Percentiles rank a stretch among this genome's conserved stretches.
These are phyloP conservation scores for Azorinus chamasolen DNA, from an alignment of 2,888 invertebrate genomes.

Conservation along the genomic window DNA sequence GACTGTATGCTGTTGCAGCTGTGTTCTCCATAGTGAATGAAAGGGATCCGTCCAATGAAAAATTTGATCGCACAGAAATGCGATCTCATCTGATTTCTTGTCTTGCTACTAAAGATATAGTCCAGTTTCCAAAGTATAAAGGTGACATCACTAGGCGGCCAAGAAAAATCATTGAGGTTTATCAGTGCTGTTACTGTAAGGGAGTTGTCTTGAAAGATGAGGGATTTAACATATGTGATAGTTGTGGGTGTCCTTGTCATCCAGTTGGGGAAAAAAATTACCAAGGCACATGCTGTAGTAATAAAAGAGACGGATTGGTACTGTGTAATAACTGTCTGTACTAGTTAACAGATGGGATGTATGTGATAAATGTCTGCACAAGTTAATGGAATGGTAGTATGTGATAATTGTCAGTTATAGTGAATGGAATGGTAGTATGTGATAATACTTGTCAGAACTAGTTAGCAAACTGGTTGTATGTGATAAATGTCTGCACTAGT, in stretches of 20 bases:
- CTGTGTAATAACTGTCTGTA: slow-evolving; percentile 23
- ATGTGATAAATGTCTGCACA: no score
- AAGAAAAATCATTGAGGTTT: slow-evolving; percentile 6
- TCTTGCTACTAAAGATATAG: slow-evolving; percentile 20
- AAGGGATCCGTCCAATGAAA: slow-evolving; percentile 54
- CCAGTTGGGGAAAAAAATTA: not conserved
- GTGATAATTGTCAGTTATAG: no score
- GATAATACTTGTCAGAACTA: no score
- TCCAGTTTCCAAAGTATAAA: slow-evolving; percentile 38
- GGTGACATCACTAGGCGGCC: slow-evolving; percentile 12
- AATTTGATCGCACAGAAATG: slow-evolving; percentile 50
- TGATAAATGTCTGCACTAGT: slow-evolving; percentile 4
- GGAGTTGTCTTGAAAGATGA: not conserved
- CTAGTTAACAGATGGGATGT: no score
- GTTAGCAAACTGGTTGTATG: slow-evolving; percentile 1
- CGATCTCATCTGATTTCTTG: slow-evolving; percentile 49
- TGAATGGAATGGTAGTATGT: no score
- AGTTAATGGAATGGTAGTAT: no score
- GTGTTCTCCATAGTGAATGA: slow-evolving; percentile 53
- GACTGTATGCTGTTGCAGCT: slow-evolving; percentile 65
- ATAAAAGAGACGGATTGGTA: not conserved
- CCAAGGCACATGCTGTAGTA: not conserved
- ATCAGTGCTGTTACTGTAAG: slow-evolving; percentile 16
- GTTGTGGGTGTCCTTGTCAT: not conserved
- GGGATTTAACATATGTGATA: not conserved